A percentile compares a stretch with the other conserved stretches of the same genome.
These are phyloP conservation scores for Pseudorasbora parva DNA, from an alignment of 2,113 vertebrate genomes.

Conservation along the genomic window DNA sequence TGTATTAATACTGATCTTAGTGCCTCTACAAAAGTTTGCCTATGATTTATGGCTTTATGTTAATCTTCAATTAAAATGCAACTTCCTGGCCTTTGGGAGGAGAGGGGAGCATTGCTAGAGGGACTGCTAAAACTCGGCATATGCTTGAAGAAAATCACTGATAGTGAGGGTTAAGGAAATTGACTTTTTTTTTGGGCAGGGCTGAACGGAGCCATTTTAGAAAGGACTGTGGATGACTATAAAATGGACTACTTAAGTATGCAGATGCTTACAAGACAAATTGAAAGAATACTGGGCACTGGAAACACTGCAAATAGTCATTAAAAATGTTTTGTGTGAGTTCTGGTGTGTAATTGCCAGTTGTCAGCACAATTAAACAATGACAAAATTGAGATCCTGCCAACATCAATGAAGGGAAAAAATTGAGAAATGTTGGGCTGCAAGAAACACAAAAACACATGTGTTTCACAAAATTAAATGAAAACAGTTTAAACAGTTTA, in stretches of 20 bases:
- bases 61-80: constrained; percentile 56
- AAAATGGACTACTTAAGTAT: neutral
- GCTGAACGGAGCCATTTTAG: neutral
- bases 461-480: neutral
- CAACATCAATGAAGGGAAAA: constrained; percentile 61
- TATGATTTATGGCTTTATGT: constrained; percentile 56
- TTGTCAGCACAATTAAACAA: constrained; percentile 66
- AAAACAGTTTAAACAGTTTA: too few relatives aligned
- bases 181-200: neutral
- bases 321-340: too few relatives aligned
- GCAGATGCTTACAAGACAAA: neutral
- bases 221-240: neutral
- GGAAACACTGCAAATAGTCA: constrained; percentile 9
- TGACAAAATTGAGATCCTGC: constrained; percentile 57
- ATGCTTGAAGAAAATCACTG: constrained; percentile 30
- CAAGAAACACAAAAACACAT: constrained; percentile 21
- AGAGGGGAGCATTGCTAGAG: neutral
- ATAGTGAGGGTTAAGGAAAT: neutral
- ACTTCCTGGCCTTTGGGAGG: constrained; percentile 42
- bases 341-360: constrained; percentile 41
- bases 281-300: neutral
- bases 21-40: constrained; percentile 13
- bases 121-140: constrained; percentile 5
- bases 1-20: constrained; percentile 30
- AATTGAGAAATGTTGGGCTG: neutral